Evolutionary conservation across 2,113 vertebrate species (phyloP).

Genomic region (Haplochromis burtoni): DNA sequence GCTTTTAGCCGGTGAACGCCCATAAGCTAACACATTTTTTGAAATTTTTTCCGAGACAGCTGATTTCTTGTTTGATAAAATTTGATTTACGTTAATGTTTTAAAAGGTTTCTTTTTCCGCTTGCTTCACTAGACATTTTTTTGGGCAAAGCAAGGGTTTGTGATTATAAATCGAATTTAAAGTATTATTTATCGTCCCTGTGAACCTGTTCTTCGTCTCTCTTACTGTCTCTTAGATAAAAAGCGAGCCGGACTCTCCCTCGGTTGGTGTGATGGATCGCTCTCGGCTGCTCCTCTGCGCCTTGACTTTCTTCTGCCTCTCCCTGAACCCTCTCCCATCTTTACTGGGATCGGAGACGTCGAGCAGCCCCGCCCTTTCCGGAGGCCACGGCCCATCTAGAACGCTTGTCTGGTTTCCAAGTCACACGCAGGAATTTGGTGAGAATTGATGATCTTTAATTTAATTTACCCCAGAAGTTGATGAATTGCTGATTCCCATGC

Average conservation of each 20-base stretch:
- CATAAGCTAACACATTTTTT: background rate
- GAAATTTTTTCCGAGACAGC: background rate
- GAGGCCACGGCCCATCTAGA: conserved; percentile 72
- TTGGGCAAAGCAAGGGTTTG: background rate
- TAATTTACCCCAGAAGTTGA: background rate
- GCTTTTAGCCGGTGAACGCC: background rate
- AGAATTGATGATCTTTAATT: background rate
- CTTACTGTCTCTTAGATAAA: conserved; percentile 75
- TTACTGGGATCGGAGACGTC: conserved; percentile 71
- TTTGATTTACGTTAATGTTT: background rate
- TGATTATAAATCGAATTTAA: background rate
- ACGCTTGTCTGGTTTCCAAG: conserved; percentile 73
- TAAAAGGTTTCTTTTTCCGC: background rate
- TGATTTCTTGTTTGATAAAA: background rate
- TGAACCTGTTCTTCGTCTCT: background rate
- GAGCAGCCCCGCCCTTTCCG: background rate
- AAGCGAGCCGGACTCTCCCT: conserved; percentile 89
- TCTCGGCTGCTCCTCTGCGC: conserved; percentile 93
- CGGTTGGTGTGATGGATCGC: conserved; percentile 95
- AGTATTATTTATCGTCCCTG: background rate
- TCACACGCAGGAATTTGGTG: conserved; percentile 72
- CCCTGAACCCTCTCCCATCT: conserved; percentile 90
- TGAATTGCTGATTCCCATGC: background rate
- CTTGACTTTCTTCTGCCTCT: conserved; percentile 93
- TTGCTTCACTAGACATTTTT: background rate